Conservation (phyloP, 2,888 invertebrate genomes). For the Oscheius sp. region DNA sequence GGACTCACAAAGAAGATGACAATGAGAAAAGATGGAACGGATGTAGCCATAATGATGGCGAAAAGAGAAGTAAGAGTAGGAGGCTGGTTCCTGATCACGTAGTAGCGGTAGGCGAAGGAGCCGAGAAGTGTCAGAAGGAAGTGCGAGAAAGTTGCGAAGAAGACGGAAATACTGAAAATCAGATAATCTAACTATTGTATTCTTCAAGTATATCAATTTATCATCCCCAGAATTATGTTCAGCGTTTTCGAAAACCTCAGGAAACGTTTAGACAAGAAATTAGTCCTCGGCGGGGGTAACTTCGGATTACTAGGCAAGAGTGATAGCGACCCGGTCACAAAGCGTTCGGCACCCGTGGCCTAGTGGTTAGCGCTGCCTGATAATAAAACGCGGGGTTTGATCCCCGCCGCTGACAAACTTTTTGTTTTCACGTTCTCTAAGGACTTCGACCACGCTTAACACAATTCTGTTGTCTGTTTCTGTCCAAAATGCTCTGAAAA, state of each 20-base stretch:
- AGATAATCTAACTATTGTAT: not conserved
- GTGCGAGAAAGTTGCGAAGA: constrained; percentile 1
- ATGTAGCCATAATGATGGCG: not conserved
- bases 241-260: not conserved
- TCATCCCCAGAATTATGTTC: not conserved
- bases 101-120: constrained; percentile 16
- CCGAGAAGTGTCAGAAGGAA: not conserved
- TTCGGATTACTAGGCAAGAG: not conserved
- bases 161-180: not conserved
- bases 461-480: too few relatives aligned
- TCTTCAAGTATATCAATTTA: too few relatives aligned
- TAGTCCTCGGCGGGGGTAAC: not conserved
- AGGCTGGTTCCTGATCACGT: constrained; percentile 11
- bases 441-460: too few relatives aligned
- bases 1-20: not conserved
- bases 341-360: not conserved
- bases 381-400: too few relatives aligned
- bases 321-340: not conserved
- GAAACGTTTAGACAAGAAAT: not conserved
- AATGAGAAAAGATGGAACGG: constrained; percentile 9
- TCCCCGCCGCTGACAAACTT: too few relatives aligned
- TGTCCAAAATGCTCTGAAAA: not conserved
- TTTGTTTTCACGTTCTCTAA: too few relatives aligned
- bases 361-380: too few relatives aligned
- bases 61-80: not conserved